These are phyloP conservation scores for Copidosoma aretas DNA, from an alignment of 2,888 invertebrate species.

Conservation along the genomic window DNA sequence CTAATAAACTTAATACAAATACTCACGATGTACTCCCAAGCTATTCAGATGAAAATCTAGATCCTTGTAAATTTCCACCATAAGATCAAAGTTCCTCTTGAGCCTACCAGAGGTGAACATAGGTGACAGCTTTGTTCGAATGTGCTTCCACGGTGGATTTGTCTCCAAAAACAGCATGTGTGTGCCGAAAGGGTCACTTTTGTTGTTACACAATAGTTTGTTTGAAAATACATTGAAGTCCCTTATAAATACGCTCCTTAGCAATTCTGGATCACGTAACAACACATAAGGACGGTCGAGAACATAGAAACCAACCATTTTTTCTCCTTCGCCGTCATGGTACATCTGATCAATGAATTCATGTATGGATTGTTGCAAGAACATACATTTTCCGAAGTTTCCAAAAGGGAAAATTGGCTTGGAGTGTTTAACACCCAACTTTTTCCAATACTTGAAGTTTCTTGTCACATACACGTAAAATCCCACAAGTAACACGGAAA, in stretches of 20 bases:
- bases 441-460: slow-evolving; percentile 56
- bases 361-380: slow-evolving; percentile 52
- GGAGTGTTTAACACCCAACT: slow-evolving; percentile 58
- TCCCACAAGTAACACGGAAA: neutral
- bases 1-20: too few relatives aligned
- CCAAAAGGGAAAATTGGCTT: slow-evolving; percentile 61
- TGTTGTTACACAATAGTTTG: slow-evolving; percentile 53
- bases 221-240: slow-evolving; percentile 63
- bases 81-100: slow-evolving; percentile 53
- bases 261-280: slow-evolving; percentile 61
- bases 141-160: slow-evolving; percentile 61
- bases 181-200: slow-evolving; percentile 58
- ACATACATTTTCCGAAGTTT: slow-evolving; percentile 57
- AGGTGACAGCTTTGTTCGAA: slow-evolving; percentile 62
- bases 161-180: slow-evolving; percentile 62
- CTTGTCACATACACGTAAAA: slow-evolving; percentile 51
- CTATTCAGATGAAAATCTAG: slow-evolving; percentile 6
- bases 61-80: slow-evolving; percentile 44
- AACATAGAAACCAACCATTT: slow-evolving; percentile 58
- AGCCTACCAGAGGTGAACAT: slow-evolving; percentile 60
- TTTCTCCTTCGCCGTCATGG: slow-evolving; percentile 51
- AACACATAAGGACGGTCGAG: slow-evolving; percentile 62
- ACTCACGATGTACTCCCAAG: too few relatives aligned
- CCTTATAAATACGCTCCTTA: slow-evolving; percentile 62
- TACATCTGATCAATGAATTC: slow-evolving; percentile 59